A percentile compares a stretch with the other conserved stretches of the same genome.
Evolutionary conservation across 2,888 invertebrate species (phyloP).

Genomic region (Epistrophe eligans): DNA sequence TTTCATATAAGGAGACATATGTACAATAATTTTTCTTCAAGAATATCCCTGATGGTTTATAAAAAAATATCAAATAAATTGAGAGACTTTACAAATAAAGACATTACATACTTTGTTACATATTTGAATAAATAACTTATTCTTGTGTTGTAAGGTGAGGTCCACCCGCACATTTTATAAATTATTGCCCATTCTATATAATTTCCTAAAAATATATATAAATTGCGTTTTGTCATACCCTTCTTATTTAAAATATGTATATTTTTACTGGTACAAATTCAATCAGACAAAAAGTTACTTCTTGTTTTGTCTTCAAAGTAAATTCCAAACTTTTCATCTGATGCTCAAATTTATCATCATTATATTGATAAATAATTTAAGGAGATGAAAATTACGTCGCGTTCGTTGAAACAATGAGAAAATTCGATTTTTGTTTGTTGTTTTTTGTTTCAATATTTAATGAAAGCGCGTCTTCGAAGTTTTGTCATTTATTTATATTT

Average conservation of each 20-base stretch:
- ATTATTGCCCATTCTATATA: background rate
- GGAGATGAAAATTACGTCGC: conserved; percentile 47
- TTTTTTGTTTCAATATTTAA: conserved; percentile 30
- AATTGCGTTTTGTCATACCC: conserved; percentile 5
- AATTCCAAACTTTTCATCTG: conserved; percentile 63
- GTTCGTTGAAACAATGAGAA: conserved; percentile 47
- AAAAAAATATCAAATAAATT: conserved; percentile 2
- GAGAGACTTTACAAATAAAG: background rate
- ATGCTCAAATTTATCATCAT: conserved; percentile 69
- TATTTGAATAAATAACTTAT: background rate
- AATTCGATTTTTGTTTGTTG: conserved; percentile 49
- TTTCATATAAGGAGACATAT: too few relatives aligned
- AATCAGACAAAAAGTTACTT: conserved; percentile 24
- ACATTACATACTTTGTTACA: background rate
- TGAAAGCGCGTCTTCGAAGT: conserved; percentile 4
- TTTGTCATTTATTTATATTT: background rate
- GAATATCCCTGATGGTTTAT: background rate
- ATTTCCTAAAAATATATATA: background rate
- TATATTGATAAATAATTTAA: conserved; percentile 69
- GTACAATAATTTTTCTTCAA: background rate
- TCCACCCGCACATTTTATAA: background rate
- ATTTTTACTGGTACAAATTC: background rate
- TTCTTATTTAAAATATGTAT: background rate
- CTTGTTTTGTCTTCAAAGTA: background rate
- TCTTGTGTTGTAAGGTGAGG: background rate